phyloP scores from a whole-genome alignment of 2,888 invertebrate genomes.

The Aelia acuminata region DNA sequence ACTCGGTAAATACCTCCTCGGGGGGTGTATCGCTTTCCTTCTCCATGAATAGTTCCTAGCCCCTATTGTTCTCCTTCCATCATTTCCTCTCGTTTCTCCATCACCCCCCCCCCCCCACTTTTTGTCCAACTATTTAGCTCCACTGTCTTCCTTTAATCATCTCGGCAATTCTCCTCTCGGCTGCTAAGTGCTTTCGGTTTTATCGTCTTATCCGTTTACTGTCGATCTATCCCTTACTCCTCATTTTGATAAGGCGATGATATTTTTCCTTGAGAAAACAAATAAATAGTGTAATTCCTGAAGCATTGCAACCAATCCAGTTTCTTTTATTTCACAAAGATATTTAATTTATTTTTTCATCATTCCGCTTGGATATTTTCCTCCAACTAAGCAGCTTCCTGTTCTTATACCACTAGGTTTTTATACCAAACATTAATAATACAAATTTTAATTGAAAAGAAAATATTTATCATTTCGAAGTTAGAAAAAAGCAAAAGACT shows the following conservation, averaged over 20 bases:
- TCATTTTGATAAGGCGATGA: neutral
- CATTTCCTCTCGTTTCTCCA: constrained; percentile 18
- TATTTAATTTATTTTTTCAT: no score
- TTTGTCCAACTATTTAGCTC: constrained; percentile 6
- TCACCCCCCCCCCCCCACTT: neutral
- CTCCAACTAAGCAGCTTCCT: no score
- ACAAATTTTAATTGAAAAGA: no score
- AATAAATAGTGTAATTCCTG: no score
- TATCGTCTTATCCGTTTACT: neutral
- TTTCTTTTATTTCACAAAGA: no score
- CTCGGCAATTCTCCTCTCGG: neutral
- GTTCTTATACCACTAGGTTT: no score
- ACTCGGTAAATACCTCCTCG: constrained; percentile 43
- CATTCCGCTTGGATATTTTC: no score
- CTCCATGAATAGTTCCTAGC: constrained; percentile 13
- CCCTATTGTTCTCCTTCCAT: constrained; percentile 17
- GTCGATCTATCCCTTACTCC: neutral
- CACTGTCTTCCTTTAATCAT: constrained; percentile 25
- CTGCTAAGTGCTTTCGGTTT: neutral
- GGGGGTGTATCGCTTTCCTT: constrained; percentile 11
- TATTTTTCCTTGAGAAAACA: no score
- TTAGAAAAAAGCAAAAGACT: no score
- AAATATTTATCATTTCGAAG: no score
- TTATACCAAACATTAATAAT: no score
- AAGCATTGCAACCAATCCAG: no score